Evolutionary conservation across 1,140 invertebrate species (phyloP), one percentile per base, ranked within the genome.

Genomic region (Holcopasites calliopsidis): DNA sequence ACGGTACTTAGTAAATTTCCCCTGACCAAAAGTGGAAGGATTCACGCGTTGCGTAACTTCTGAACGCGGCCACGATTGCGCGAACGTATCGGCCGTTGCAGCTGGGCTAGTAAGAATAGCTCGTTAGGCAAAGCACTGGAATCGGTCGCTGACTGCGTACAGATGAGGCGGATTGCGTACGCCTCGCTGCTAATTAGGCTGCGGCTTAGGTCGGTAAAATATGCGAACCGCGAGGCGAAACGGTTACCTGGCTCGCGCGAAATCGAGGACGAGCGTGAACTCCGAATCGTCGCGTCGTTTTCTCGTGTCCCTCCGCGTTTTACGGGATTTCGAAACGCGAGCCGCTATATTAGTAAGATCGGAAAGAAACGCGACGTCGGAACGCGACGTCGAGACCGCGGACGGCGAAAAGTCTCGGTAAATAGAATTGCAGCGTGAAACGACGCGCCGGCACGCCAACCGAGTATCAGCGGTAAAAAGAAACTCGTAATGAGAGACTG

Each of bases 371-470:
- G 60, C 10, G 33, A 42, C 50, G 49, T 52, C 44, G 28, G 50
- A 49, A 47, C 44, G 44, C 44, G n/a, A 69, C 60, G 74, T 70
- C 44, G 47, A 35, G 60, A 60, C 61, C 44, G 35, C 50, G 50
- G 49, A 18, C n/a, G 44, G 72, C 60, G 82, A 77, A 84, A 85
- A 85, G 83, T 85, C 62, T 57, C 65, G 83, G 89, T 89, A 88
- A 89, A 89, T 88, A 88, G 90, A 89, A 89, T 88, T 88, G 83
- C 82, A 84, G 79, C 86, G 86, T 89, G 89, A 89, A 91, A 90
- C 88, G 88, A 80, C 81, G 75, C 72, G 50, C 82, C 73, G 52
- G 73, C 89, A 89, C 88, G 89, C 88, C 85, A 90, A 90, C 87
- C 80, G 86, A 80, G 81, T 87, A 90, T 89, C 89, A 90, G 73